A percentile compares a stretch with the other conserved stretches of the same genome.
Evolutionary conservation across 2,797 vertebrate species (phyloP).

Genomic region (Cygnus olor): DNA sequence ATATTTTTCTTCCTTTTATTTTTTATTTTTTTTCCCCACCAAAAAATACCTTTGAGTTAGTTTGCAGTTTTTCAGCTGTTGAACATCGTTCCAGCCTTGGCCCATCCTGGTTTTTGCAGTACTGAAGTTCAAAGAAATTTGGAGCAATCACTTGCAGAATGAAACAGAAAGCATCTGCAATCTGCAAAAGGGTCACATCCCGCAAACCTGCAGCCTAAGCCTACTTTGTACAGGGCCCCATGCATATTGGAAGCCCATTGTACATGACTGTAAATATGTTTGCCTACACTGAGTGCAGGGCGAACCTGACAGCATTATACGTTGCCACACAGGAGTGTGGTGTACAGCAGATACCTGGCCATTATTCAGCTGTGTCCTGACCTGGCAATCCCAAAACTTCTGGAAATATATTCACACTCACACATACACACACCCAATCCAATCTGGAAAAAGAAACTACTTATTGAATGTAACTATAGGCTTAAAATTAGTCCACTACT

Average conservation of each 20-base stretch:
- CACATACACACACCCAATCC: not conserved
- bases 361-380: not conserved
- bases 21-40: rapidly evolving
- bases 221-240: not conserved
- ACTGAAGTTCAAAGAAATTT: not conserved
- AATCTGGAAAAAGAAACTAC: not conserved
- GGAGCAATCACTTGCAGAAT: not conserved
- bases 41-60: not conserved
- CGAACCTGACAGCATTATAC: not conserved
- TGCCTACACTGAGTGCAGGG: not conserved
- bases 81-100: not conserved
- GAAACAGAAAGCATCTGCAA: not conserved
- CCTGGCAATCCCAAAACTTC: not conserved
- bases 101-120: not conserved
- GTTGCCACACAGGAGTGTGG: rapidly evolving
- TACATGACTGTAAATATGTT: not conserved
- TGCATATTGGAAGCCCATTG: not conserved
- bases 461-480: not conserved
- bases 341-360: not conserved
- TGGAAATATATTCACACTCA: not conserved
- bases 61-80: not conserved
- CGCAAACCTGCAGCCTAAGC: not conserved
- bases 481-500: constrained; percentile 8
- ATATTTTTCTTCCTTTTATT: not conserved
- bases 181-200: not conserved